Evolutionary conservation across 2,888 invertebrate species (phyloP).

Genomic region (Lithophane ornitopus): DNA sequence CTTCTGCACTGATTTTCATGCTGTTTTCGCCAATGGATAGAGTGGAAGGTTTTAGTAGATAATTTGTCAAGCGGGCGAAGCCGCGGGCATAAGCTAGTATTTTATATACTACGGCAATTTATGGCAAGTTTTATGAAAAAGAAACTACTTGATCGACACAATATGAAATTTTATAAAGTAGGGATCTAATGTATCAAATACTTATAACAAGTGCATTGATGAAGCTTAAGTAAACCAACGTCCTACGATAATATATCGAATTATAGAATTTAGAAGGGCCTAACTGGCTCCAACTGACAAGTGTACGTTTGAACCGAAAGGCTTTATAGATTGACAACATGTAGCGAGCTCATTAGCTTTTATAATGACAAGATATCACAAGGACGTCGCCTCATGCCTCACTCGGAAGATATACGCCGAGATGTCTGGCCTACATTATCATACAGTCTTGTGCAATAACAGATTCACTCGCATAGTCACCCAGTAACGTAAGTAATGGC

Average conservation of each 20-base stretch:
- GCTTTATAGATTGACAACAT: constrained; percentile 36
- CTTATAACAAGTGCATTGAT: background rate
- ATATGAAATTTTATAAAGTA: background rate
- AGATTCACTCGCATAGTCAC: constrained; percentile 56
- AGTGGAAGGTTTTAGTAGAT: no score
- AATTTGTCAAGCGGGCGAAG: no score
- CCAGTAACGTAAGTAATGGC: constrained; percentile 37
- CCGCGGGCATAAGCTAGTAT: no score
- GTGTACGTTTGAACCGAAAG: constrained; percentile 27
- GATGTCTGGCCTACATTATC: constrained; percentile 76
- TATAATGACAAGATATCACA: constrained; percentile 69
- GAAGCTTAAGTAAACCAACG: background rate
- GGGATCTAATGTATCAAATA: background rate
- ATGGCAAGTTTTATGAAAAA: background rate
- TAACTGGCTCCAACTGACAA: constrained; percentile 13
- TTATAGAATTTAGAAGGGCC: constrained; percentile 27
- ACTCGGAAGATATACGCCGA: constrained; percentile 69
- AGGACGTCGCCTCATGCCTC: constrained; percentile 49
- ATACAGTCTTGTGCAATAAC: constrained; percentile 68
- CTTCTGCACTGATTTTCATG: no score
- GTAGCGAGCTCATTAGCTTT: constrained; percentile 67
- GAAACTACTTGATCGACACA: background rate
- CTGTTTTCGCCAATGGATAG: no score
- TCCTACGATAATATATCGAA: background rate
- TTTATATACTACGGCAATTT: background rate